These are phyloP conservation scores for Buceros bicornis DNA, from an alignment of 2,797 vertebrate genomes.

Conservation along the genomic window DNA sequence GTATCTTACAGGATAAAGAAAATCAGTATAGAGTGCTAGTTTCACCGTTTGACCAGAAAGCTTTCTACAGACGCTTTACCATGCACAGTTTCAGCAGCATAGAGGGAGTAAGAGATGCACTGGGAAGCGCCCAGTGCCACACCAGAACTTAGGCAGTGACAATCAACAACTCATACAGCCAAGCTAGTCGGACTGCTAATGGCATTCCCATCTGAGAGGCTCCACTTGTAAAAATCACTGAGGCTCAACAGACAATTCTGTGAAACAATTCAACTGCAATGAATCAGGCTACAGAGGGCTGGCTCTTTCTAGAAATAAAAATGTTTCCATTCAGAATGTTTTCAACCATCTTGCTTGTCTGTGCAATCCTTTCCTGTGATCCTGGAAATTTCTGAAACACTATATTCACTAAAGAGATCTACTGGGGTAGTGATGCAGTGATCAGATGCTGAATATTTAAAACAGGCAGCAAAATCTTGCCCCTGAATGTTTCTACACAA, in stretches of 20 bases:
- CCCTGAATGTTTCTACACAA: neutral
- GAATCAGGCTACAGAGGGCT: neutral
- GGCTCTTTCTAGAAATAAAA: neutral
- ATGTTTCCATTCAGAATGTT: neutral
- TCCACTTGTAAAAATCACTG: neutral
- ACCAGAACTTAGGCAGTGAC: neutral
- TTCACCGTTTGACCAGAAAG: neutral
- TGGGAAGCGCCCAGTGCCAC: neutral
- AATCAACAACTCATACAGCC: neutral
- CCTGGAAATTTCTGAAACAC: neutral
- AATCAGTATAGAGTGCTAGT: neutral
- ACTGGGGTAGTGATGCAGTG: neutral
- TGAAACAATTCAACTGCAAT: neutral
- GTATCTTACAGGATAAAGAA: neutral
- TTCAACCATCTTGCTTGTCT: neutral
- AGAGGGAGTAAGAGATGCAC: neutral
- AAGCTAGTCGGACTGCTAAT: rapidly evolving
- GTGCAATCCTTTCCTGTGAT: neutral
- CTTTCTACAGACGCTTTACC: neutral
- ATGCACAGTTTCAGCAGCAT: neutral
- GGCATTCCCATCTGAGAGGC: neutral
- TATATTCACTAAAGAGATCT: neutral
- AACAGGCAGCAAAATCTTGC: neutral
- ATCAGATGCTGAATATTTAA: neutral
- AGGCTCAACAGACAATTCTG: neutral